phyloP scores from a whole-genome alignment of 2,113 vertebrate genomes.

The Equus przewalskii region DNA sequence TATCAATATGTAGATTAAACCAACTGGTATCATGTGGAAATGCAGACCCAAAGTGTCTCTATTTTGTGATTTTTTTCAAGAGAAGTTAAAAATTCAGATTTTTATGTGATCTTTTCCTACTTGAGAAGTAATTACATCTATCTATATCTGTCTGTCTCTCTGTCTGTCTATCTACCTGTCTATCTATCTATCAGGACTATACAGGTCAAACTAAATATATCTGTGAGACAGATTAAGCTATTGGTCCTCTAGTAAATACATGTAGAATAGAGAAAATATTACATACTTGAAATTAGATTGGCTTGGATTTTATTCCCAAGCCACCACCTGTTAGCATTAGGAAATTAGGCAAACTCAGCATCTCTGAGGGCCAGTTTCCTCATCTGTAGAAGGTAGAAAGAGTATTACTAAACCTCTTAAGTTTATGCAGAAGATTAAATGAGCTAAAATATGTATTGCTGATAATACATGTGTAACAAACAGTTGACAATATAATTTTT shows the following conservation, averaged over 20 bases:
- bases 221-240: background rate
- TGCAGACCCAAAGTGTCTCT: background rate
- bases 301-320: background rate
- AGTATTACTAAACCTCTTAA: background rate
- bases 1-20: background rate
- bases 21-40: background rate
- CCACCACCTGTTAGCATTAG: background rate
- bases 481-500: background rate
- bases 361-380: background rate
- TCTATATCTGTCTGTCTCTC: background rate
- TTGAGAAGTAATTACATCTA: background rate
- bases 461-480: background rate
- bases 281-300: background rate
- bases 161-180: background rate
- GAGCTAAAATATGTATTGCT: background rate
- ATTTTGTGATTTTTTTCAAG: background rate
- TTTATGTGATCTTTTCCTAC: background rate
- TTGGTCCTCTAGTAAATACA: background rate
- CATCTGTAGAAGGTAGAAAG: background rate
- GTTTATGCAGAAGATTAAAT: background rate
- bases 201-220: background rate
- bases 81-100: background rate
- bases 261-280: background rate
- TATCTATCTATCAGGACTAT: background rate
- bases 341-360: background rate